Base-by-base conservation (phyloP, 2,113 vertebrate genomes). In the Artemisiospiza belli region DNA sequence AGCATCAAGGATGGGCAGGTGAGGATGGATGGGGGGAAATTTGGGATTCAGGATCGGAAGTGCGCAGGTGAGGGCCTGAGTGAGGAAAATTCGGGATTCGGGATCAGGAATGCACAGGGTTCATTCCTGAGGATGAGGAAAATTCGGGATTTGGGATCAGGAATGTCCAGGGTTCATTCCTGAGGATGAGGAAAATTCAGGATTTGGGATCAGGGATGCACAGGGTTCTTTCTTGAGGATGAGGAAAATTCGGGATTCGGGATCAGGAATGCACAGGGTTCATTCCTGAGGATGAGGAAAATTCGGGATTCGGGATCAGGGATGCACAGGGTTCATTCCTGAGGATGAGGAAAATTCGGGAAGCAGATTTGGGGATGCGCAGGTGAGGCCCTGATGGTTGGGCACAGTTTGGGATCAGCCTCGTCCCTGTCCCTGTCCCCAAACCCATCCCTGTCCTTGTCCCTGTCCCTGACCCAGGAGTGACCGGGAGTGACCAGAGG, bases 201-300 rank as follows among this genome's bases (percentile, higher is more conserved):
- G 63, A 44, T 9, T 13, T 3, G 4, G 68, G 20, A 37, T 0
- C 0, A 1, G 13, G 52, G 19, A 19, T 1, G 28, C 5, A 24
- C 52, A 30, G 52, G 52, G 3, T 31, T 31, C 52, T 12, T 20
- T 31, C 31, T 25, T 9, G 18, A 7, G 27, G 39, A 15, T 15
- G 37, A 37, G 37, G 37, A 37, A 37, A 37, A 37, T 37, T 37
- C 37, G 20, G 66, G 24, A 30, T 37, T 37, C 10, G 37, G 37
- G 37, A 37, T 37, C 37, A 37, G 37, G 37, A 10, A 37, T 37
- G 37, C 37, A 3, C 37, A 37, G 37, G 37, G 37, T 37, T 37
- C 37, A 37, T 37, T 37, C 52, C 52, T 18, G 52, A 17, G 51
- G 37, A 37, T 52, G 51, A 18, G 51, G 51, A 52, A 28, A 15